Evolutionary conservation across 2,797 vertebrate genomes (phyloP).

Genomic region (Clarias laeviceps): DNA sequence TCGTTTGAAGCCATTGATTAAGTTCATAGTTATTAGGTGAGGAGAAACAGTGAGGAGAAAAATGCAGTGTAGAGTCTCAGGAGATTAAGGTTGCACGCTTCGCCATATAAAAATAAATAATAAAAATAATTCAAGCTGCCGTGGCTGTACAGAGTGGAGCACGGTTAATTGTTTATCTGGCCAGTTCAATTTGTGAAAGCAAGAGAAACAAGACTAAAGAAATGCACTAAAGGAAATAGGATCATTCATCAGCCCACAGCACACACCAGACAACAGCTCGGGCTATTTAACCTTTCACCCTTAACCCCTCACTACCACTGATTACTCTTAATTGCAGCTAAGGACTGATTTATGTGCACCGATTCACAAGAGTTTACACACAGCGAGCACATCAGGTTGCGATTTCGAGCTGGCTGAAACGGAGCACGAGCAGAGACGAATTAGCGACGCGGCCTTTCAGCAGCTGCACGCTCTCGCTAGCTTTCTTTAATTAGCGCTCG

Average conservation of each 20-base stretch:
- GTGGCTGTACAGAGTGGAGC: not conserved
- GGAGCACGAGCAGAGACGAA: conserved; percentile 26
- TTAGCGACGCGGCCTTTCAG: conserved; percentile 35
- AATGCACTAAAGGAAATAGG: not conserved
- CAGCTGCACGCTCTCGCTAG: conserved; percentile 42
- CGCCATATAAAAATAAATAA: not conserved
- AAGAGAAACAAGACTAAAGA: conserved; percentile 16
- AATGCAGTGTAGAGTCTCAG: too few relatives aligned
- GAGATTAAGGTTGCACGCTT: not conserved
- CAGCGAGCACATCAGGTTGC: conserved; percentile 37
- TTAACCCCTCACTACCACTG: conserved; percentile 44
- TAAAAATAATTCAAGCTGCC: not conserved
- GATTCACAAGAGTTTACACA: conserved; percentile 43
- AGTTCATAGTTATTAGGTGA: too few relatives aligned
- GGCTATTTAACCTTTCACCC: conserved; percentile 48
- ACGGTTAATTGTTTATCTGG: not conserved
- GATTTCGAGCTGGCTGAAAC: conserved; percentile 32
- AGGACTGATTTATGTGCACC: conserved; percentile 33
- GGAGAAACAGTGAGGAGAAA: too few relatives aligned
- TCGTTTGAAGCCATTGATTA: too few relatives aligned
- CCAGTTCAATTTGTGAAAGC: not conserved
- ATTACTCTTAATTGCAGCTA: conserved; percentile 48
- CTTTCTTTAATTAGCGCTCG: conserved; percentile 48
- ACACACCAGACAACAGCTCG: conserved; percentile 23
- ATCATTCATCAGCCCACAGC: conserved; percentile 24